These are phyloP conservation scores for Scaptomyza pallida DNA, from an alignment of 1,140 invertebrate genomes.

Conservation along the genomic window DNA sequence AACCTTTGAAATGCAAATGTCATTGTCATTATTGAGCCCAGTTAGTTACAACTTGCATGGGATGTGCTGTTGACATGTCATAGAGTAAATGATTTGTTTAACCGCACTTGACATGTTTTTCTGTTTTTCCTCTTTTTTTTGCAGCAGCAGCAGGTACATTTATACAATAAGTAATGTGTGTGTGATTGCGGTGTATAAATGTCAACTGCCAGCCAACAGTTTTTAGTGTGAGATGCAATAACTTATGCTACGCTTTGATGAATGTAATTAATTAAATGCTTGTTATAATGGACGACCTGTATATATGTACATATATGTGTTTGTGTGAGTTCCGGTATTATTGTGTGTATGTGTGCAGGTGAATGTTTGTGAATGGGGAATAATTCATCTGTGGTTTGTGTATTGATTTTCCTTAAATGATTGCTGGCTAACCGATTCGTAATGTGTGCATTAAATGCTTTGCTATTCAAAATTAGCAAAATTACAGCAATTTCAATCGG, in stretches of 20 bases:
- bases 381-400: conserved; percentile 39
- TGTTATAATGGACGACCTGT: conserved; percentile 39
- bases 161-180: neutral
- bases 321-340: neutral
- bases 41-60: conserved; percentile 16
- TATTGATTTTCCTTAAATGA: conserved; percentile 58
- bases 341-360: conserved; percentile 13
- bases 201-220: conserved; percentile 28
- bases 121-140: no score
- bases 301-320: no score
- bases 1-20: neutral
- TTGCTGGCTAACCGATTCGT: conserved; percentile 35
- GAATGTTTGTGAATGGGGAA: neutral
- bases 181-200: conserved; percentile 35
- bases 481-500: neutral
- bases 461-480: neutral
- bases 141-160: no score
- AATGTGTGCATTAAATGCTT: conserved; percentile 18
- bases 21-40: neutral
- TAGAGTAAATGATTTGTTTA: conserved; percentile 60
- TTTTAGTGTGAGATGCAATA: conserved; percentile 17
- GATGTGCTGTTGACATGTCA: conserved; percentile 45
- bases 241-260: conserved; percentile 51
- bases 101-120: conserved; percentile 55
- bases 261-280: conserved; percentile 68